A percentile compares a stretch with the other conserved stretches of the same genome.
Conservation (phyloP, 2,113 vertebrate species). For the Vicugna pacos region DNA sequence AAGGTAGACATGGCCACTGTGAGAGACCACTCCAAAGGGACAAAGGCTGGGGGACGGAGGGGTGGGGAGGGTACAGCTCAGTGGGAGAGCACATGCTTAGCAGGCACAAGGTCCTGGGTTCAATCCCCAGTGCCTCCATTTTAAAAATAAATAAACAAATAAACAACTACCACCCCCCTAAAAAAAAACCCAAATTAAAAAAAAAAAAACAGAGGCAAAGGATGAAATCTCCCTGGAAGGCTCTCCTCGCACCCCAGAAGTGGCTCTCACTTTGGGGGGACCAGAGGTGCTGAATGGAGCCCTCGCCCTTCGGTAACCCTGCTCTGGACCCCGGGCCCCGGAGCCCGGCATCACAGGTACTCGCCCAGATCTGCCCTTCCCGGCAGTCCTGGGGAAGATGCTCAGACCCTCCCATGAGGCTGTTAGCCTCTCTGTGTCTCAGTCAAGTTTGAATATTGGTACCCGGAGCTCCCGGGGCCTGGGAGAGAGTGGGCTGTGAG, state of each 20-base stretch:
- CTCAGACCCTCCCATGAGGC: fast-evolving
- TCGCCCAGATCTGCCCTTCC: neutral
- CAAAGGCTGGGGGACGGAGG: neutral
- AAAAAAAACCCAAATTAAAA: no score
- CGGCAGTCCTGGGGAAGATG: no score
- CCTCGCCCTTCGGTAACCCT: fast-evolving
- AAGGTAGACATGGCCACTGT: neutral
- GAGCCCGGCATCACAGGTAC: neutral
- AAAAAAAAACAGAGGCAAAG: neutral
- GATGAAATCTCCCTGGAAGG: neutral
- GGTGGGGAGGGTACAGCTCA: no score
- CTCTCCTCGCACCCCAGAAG: neutral
- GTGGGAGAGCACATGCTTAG: no score
- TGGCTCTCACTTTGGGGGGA: neutral
- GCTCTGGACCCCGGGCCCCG: neutral
- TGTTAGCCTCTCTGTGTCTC: neutral
- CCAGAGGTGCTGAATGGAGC: neutral
- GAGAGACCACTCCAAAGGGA: fast-evolving
- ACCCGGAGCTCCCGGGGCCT: neutral
- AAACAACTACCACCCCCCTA: no score
- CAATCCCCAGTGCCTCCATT: no score
- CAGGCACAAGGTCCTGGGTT: no score
- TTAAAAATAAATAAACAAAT: no score
- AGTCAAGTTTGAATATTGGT: fast-evolving
- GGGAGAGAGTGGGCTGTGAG: neutral